A percentile compares a stretch with the other conserved stretches of the same genome.
Evolutionary conservation across 1,140 invertebrate genomes (phyloP).

Genomic region (Euura lappo): DNA sequence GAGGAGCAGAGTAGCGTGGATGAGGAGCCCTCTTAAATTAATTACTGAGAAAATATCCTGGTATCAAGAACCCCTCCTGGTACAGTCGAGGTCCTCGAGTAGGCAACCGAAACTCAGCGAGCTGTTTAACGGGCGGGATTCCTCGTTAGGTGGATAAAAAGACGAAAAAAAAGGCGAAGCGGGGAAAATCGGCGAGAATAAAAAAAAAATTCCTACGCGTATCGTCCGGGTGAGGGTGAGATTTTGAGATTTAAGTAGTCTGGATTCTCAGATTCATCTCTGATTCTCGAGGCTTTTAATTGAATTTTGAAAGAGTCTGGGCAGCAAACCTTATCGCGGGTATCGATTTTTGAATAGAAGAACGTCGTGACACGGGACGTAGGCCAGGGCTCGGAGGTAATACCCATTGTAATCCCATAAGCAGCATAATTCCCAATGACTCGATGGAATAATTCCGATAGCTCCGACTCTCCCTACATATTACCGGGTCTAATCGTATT

Average conservation of each 20-base stretch:
- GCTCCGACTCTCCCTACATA: constrained; percentile 18
- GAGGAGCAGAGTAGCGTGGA: too few relatives aligned
- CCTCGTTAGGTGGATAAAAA: constrained; percentile 36
- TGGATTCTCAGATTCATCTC: constrained; percentile 22
- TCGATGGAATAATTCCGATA: constrained; percentile 52
- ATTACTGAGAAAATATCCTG: constrained; percentile 55
- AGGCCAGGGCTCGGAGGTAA: background rate
- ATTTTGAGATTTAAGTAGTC: constrained; percentile 38
- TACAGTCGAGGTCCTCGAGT: constrained; percentile 21
- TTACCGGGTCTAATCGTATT: background rate
- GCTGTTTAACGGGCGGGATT: constrained; percentile 41
- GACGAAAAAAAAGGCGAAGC: too few relatives aligned
- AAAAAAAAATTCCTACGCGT: constrained; percentile 42
- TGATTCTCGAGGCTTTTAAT: background rate
- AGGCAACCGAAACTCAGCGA: constrained; percentile 34
- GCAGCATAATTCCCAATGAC: constrained; percentile 52
- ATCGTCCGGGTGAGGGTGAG: constrained; percentile 24
- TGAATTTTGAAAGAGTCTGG: too few relatives aligned
- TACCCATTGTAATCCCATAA: constrained; percentile 50
- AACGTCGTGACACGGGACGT: background rate
- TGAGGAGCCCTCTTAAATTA: constrained; percentile 52
- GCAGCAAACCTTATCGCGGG: background rate
- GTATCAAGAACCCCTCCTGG: constrained; percentile 35
- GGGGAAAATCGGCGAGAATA: constrained; percentile 28
- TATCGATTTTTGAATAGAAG: background rate